These are phyloP conservation scores for Leucophenga varia DNA, from an alignment of 1,140 invertebrate species.

Conservation along the genomic window DNA sequence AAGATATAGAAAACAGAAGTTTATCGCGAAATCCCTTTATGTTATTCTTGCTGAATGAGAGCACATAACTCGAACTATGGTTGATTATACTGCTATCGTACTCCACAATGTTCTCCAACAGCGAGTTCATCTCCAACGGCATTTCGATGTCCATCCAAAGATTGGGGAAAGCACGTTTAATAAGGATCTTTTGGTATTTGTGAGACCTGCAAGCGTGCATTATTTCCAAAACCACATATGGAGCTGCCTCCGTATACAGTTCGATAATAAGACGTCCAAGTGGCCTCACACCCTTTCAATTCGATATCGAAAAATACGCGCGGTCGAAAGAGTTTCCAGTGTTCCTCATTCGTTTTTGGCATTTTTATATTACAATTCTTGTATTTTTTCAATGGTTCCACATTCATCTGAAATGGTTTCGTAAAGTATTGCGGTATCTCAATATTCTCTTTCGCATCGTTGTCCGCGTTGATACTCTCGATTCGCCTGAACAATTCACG, in stretches of 20 bases:
- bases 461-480: too few species aligned
- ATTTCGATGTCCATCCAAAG: conserved; percentile 40
- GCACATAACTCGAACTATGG: conserved; percentile 28
- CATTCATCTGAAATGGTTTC: too few species aligned
- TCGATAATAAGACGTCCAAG: conserved; percentile 37
- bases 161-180: conserved; percentile 33
- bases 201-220: conserved; percentile 30
- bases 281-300: conserved; percentile 23
- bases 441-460: too few species aligned
- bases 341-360: conserved; percentile 16
- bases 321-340: conserved; percentile 32
- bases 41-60: conserved; percentile 35
- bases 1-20: conserved; percentile 36
- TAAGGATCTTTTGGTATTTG: conserved; percentile 17
- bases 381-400: too few species aligned
- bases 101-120: conserved; percentile 28
- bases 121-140: conserved; percentile 4
- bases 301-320: conserved; percentile 37
- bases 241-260: conserved; percentile 44
- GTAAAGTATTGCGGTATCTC: too few species aligned
- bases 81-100: conserved; percentile 40
- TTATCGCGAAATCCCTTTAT: conserved; percentile 28
- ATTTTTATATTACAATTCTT: conserved; percentile 18
- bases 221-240: conserved; percentile 37
- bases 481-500: too few species aligned